Base-by-base conservation (phyloP, 2,113 vertebrate genomes). In the Rostratula benghalensis region DNA sequence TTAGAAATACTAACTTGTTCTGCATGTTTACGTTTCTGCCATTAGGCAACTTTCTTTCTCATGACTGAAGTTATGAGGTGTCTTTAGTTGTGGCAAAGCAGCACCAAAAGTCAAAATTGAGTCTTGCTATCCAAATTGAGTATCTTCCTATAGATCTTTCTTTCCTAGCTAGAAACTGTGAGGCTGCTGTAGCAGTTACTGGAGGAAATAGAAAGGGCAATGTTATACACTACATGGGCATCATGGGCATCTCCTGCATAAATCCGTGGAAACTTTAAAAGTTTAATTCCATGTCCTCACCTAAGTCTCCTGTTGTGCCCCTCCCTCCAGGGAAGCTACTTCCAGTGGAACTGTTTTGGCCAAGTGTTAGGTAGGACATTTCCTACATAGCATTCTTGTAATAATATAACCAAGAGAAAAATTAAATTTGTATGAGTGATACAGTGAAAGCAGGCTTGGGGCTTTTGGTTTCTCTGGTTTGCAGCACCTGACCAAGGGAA, bases 1-100 rank as follows among this genome's bases (percentile, higher is more conserved):
- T 81, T 56, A 91, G 75, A 94, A 94, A 81, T 63, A 77, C 82
- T 92, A 74, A 68, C 93, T 90, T 87, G 9, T 33, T 37, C 83
- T 88, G 65, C 56, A 31, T 77, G 61, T 61, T 94, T 83, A 70
- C 65, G 31, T 86, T 88, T 95, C 94, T 95, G 48, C 46, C 48
- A 23, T 89, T 93, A 65, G 90, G 20, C 51, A 89, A 95, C 31
- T 79, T 88, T 83, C 12, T 60, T 50, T 86, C 28, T 90, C 21
- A 15, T 89, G 54, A 46, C 77, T 77, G 43, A 87, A 83, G 46
- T 67, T 84, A 91, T 22, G 63, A 48, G 37, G 57, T 77, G 8
- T 43, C 65, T 82, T 51, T 7, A 81, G 28, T 25, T 60, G 20
- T 73, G 35, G 20, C 27, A 69, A 93, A 87, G n/a, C 31, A 83